Percentiles rank a stretch among this genome's conserved stretches.
Evolutionary conservation across 2,888 invertebrate species (phyloP).

Genomic region (Drosophila infuscata): DNA sequence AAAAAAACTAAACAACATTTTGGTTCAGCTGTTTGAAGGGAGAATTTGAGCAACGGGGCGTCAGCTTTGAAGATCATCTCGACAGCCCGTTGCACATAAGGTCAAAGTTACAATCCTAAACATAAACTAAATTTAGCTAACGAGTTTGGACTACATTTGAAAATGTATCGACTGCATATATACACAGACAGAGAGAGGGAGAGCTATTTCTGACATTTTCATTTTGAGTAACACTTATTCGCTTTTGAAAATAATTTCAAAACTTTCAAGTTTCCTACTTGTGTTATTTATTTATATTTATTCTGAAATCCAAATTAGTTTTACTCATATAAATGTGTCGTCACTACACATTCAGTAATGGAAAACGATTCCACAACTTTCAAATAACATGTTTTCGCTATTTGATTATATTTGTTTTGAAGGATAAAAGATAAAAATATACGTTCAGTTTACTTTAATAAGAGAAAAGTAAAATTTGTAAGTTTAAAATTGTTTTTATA

Average conservation of each 20-base stretch:
- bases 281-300: background rate
- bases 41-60: slow-evolving; percentile 38
- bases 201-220: background rate
- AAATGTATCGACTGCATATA: background rate
- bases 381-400: background rate
- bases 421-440: background rate
- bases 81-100: slow-evolving; percentile 30
- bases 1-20: slow-evolving; percentile 34
- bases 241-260: background rate
- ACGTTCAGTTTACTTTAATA: too few species aligned
- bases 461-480: too few species aligned
- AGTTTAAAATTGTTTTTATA: too few species aligned
- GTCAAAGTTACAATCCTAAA: slow-evolving; percentile 56
- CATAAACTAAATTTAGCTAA: background rate
- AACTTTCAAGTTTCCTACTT: background rate
- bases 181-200: background rate
- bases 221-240: background rate
- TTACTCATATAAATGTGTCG: background rate
- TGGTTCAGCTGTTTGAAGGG: slow-evolving; percentile 3
- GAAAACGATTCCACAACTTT: background rate
- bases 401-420: background rate
- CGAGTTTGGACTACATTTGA: background rate
- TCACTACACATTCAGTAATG: background rate
- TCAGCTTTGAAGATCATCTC: slow-evolving; percentile 45
- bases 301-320: background rate